These are phyloP conservation scores for Thamnaconus septentrionalis DNA, from an alignment of 2,113 vertebrate genomes.

Conservation along the genomic window DNA sequence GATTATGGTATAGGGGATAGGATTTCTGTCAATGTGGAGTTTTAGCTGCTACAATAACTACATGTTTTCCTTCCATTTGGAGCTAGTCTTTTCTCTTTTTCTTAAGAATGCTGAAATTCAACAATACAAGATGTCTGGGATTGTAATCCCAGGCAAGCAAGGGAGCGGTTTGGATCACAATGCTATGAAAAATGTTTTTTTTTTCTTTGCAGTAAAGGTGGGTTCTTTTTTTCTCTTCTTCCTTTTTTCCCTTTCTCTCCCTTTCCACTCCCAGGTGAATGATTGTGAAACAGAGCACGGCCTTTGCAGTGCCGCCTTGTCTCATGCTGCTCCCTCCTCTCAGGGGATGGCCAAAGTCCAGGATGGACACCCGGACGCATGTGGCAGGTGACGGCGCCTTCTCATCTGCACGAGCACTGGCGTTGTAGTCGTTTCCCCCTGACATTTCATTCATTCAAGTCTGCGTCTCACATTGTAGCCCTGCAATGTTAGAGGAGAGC, in stretches of 20 bases:
- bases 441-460: neutral
- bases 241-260: neutral
- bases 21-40: slow-evolving; percentile 2
- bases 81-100: neutral
- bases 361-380: slow-evolving; percentile 79
- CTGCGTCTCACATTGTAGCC: slow-evolving; percentile 67
- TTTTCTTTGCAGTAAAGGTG: too few species aligned
- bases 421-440: neutral
- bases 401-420: too few species aligned
- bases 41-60: neutral
- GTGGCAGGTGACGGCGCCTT: slow-evolving; percentile 69
- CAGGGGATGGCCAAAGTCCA: slow-evolving; percentile 84
- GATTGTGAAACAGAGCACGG: slow-evolving; percentile 66
- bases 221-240: neutral
- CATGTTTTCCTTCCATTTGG: slow-evolving; percentile 6
- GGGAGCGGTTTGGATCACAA: neutral
- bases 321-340: slow-evolving; percentile 74
- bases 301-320: slow-evolving; percentile 54
- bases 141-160: neutral
- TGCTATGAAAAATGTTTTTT: neutral
- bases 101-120: neutral
- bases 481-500: slow-evolving; percentile 90
- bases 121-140: neutral
- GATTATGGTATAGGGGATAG: slow-evolving; percentile 1
- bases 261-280: slow-evolving; percentile 74